Evolutionary conservation across 2,797 vertebrate genomes (phyloP).

Genomic region (Clarias pachynema): DNA sequence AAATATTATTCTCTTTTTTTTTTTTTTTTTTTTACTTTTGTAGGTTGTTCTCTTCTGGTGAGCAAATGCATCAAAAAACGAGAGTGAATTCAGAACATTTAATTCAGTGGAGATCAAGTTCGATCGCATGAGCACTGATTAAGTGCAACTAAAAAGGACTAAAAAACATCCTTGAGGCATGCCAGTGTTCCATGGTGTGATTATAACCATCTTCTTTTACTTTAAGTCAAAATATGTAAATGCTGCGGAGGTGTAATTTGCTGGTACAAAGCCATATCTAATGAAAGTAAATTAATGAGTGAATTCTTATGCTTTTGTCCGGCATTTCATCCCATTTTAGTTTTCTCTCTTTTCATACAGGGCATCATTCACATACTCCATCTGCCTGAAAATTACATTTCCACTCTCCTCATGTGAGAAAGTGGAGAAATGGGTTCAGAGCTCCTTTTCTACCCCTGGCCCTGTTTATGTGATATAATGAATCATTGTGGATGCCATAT

Average conservation of each 20-base stretch:
- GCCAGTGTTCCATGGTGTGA: neutral
- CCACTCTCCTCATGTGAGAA: constrained; percentile 43
- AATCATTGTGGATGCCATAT: constrained; percentile 52
- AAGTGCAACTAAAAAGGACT: neutral
- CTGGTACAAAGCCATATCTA: constrained; percentile 50
- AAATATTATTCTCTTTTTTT: neutral
- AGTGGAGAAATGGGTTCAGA: constrained; percentile 14
- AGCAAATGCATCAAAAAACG: neutral
- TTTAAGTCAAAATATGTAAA: constrained; percentile 60
- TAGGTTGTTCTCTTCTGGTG: neutral
- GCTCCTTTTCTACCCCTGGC: constrained; percentile 37
- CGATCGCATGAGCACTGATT: neutral
- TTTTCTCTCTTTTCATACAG: constrained; percentile 21
- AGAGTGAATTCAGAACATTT: neutral
- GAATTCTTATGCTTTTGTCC: constrained; percentile 54
- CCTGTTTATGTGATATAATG: constrained; percentile 51
- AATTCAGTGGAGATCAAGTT: constrained; percentile 2
- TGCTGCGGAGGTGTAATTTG: neutral
- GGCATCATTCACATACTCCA: constrained; percentile 51
- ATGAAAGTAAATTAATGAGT: constrained; percentile 66
- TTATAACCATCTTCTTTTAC: constrained; percentile 36
- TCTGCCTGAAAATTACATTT: constrained; percentile 59
- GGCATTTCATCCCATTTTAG: neutral
- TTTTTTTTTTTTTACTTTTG: neutral
- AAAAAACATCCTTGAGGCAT: neutral